Base-by-base conservation (phyloP, 2,113 vertebrate species). In the Syngnathus typhle region DNA sequence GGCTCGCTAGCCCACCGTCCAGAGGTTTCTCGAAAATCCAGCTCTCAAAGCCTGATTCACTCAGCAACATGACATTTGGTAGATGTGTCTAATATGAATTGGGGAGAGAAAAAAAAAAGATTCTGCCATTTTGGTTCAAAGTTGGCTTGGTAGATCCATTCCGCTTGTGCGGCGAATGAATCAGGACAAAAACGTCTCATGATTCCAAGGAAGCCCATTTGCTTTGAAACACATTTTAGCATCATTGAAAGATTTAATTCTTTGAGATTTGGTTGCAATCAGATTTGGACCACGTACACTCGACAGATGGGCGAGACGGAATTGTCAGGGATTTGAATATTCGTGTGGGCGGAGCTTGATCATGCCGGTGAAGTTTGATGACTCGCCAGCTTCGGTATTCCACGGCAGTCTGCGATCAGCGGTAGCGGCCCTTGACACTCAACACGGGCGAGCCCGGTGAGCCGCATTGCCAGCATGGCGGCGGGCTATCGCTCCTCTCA, bases 401-500 rank as follows among this genome's bases (percentile, higher is more conserved):
- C 49, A 10, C 9, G 8, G 19, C 19, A 21, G 19, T 21, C n/a
- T 7, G 18, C 3, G 49, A 51, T n/a, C 3, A 51, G 49, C 49
- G n/a, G 49, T 51, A n/a, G 56, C 32, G 8, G 56, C 16, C 4
- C 16, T 59, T 37, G 36, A 36, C 56, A 37, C 56, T 18, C 56
- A 3, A 37, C 58, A 60, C 8, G 6, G 1, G 7, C 55, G 18
- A 1, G 36, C 18, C 58, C 4, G 18, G n/a, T 9, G 16, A 7
- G 32, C 15, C 2, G 55, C 27, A 2, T n/a, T n/a, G 47, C 47
- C 18, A 19, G 47, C 47, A 49, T 21, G 19, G 18, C 49, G 7
- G 7, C 49, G 2, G 3, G 15, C 81, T 88, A 88, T 86, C 85
- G 64, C 78, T 69, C 77, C 80, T 85, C 84, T 86, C 88, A 82